Conservation (phyloP, 2,113 vertebrate genomes). For the Phainopepla nitens region DNA sequence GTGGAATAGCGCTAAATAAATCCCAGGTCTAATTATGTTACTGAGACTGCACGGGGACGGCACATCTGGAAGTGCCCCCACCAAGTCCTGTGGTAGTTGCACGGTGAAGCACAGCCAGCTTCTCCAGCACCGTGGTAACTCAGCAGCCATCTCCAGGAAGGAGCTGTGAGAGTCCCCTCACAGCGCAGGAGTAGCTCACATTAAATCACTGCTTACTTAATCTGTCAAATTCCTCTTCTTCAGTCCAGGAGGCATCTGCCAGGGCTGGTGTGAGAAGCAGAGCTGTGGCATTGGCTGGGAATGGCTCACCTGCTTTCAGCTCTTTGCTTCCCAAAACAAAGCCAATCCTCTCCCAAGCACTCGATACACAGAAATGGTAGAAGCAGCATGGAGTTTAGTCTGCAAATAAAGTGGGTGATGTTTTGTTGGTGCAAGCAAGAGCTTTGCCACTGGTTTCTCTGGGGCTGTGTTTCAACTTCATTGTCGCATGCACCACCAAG, state of each 20-base stretch:
- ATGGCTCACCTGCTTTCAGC: background rate
- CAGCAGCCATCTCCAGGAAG: background rate
- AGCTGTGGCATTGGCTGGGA: background rate
- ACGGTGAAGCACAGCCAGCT: background rate
- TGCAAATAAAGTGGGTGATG: background rate
- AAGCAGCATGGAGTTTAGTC: background rate
- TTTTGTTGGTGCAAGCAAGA: background rate
- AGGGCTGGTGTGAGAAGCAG: background rate
- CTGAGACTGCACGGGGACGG: background rate
- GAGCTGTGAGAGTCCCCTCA: background rate
- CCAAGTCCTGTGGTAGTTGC: background rate
- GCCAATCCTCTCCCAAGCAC: background rate
- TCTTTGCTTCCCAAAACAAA: background rate
- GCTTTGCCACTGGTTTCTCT: background rate
- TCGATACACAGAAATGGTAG: fast-evolving
- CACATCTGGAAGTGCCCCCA: slow-evolving; percentile 1
- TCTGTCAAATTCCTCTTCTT: background rate
- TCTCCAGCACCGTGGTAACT: background rate
- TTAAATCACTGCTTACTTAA: slow-evolving; percentile 44
- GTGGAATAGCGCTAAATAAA: background rate
- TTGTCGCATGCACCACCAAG: background rate
- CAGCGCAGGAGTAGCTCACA: background rate
- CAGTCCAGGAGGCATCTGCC: background rate
- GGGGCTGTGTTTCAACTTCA: background rate
- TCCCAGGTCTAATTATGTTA: slow-evolving; percentile 44